Conservation (phyloP, 2,113 vertebrate genomes). For the Brevimyrus niger region DNA sequence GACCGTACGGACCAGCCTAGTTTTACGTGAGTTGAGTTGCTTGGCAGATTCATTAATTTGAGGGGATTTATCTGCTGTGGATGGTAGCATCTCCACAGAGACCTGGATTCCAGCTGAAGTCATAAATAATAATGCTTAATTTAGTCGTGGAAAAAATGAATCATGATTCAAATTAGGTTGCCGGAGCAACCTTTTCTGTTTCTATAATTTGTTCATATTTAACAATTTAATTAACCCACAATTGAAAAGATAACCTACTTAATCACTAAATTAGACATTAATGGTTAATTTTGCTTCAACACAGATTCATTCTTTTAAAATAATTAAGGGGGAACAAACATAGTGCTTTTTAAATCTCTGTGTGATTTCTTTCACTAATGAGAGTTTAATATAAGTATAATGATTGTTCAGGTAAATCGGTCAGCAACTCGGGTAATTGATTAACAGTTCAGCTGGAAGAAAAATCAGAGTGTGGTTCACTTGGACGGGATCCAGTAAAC, state of each 20-base stretch:
- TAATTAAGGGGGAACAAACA: background rate
- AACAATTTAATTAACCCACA: background rate
- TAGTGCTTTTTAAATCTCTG: background rate
- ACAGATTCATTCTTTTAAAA: background rate
- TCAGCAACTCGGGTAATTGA: background rate
- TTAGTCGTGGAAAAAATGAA: background rate
- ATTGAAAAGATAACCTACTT: background rate
- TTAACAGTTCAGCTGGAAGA: background rate
- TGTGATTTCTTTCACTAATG: background rate
- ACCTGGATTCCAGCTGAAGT: background rate
- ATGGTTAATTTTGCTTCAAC: background rate
- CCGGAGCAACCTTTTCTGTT: background rate
- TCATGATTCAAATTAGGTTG: background rate
- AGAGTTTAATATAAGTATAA: background rate
- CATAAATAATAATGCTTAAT: background rate
- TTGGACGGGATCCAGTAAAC: background rate
- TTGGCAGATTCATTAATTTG: background rate
- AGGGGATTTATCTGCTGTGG: background rate
- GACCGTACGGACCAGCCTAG: background rate
- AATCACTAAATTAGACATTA: background rate
- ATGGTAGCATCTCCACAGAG: background rate
- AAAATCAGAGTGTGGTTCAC: background rate
- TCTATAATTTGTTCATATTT: background rate
- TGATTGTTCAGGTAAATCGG: background rate
- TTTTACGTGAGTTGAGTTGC: background rate